Evolutionary conservation across 37 sponge, comb jelly and placozoan genomes (phyloP), one percentile per base, ranked within the genome.

Genomic region (Halichondria panicea): DNA sequence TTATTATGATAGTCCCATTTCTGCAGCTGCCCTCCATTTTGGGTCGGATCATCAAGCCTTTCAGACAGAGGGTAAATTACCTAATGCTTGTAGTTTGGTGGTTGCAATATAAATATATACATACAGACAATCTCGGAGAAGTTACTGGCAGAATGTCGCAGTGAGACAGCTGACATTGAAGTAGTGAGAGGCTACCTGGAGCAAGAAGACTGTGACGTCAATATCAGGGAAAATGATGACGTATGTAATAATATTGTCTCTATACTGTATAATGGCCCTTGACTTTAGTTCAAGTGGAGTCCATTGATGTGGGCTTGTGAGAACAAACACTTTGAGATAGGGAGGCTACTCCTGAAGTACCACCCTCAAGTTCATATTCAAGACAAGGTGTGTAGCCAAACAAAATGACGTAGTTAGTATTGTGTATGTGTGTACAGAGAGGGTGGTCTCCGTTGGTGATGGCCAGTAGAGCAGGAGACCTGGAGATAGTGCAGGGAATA

Each of bases 291-390:
- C n/a, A n/a, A 72, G 13, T 72, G 73, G 73, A 56, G 42, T 25
- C 73, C 57, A 11, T 15, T 56, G 42, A 72, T 72, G 73, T 56
- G 55, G 73, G 73, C 73, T 24, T 37, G 42, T 72, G 42, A 28
- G 38, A 6, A 56, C 0, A 57, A 57, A 37, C 38, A 72, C 58
- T 40, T 53, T 8, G 42, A 72, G 24, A 37, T 72, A 0, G 40
- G 28, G 35, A 33, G 37, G 36, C 36, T 72, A 1, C 57, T 72
- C 4, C 37, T 72, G 18, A 37, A 72, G 18, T 21, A 72, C 56
- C 36, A 33, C 7, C 57, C 73, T 21, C 24, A 55, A 19, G 25
- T 56, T 34, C 55, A 39, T 54, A 21, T 2, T 4, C 28, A 38
- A 72, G 21, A 35, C 30, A 54, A 6, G 25, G 55, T 53, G 7